Conservation (phyloP, 2,888 invertebrate species). For the Cephus sareptanus region DNA sequence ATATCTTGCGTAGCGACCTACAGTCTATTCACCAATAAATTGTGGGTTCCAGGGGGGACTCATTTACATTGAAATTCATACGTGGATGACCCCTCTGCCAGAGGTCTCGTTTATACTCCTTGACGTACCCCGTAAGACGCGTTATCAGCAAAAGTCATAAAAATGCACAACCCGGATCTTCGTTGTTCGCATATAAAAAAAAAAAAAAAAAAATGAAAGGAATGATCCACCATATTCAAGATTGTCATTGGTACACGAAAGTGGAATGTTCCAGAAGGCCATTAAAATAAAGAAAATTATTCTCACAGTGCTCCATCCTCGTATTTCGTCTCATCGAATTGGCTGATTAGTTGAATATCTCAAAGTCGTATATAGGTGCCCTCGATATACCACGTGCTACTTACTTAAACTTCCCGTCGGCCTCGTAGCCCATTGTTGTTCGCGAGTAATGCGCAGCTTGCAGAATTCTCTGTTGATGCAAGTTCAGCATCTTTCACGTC, state of each 20-base stretch:
- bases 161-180: not conserved
- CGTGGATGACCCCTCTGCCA: not conserved
- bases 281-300: not conserved
- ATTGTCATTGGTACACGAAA: not conserved
- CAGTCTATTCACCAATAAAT: too few relatives aligned
- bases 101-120: not conserved
- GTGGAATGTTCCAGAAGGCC: not conserved
- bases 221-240: not conserved
- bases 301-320: not conserved
- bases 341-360: not conserved
- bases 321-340: not conserved
- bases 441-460: constrained; percentile 18
- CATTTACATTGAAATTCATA: not conserved
- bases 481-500: constrained; percentile 40
- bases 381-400: not conserved
- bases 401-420: not conserved
- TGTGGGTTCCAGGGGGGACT: not conserved
- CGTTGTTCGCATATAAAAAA: not conserved
- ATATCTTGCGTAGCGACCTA: not conserved
- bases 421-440: not conserved
- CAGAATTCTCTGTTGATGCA: constrained; percentile 37
- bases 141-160: not conserved
- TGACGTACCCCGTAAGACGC: not conserved
- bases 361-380: not conserved
- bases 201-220: not conserved